These are phyloP conservation scores for Nycteola revayana DNA, from an alignment of 2,888 invertebrate genomes.

Conservation along the genomic window DNA sequence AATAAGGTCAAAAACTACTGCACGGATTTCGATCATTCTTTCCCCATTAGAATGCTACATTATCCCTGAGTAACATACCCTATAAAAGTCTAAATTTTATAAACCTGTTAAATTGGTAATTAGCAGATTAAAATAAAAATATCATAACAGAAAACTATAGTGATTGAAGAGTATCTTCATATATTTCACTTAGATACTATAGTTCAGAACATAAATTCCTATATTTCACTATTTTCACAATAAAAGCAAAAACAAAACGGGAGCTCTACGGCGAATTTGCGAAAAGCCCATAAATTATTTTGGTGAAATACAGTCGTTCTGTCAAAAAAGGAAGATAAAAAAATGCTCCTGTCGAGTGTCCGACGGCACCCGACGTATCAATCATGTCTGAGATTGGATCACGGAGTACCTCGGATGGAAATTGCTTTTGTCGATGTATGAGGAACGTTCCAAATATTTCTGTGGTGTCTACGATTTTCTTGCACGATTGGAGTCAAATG, in stretches of 20 bases:
- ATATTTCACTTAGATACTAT: no score
- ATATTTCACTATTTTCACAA: no score
- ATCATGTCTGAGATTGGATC: conserved; percentile 59
- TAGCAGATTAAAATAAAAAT: no score
- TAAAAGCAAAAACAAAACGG: conserved; percentile 9
- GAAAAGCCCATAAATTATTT: conserved; percentile 43
- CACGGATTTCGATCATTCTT: no score
- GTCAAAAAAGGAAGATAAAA: conserved; percentile 55
- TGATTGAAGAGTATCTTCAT: no score
- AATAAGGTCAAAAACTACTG: no score
- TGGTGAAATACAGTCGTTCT: conserved; percentile 34
- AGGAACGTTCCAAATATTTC: conserved; percentile 14
- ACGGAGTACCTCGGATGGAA: conserved; percentile 30
- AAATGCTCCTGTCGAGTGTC: conserved; percentile 36
- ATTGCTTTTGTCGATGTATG: conserved; percentile 24
- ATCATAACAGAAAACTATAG: no score
- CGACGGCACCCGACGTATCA: conserved; percentile 47
- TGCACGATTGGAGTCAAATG: background rate
- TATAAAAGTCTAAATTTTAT: no score
- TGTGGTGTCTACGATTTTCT: conserved; percentile 5
- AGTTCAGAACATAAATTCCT: no score
- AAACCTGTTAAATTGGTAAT: no score
- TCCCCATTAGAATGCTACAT: no score
- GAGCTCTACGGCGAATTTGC: background rate
- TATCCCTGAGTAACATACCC: no score